These are phyloP conservation scores for Eira barbara DNA, from an alignment of 2,113 vertebrate species.

Conservation along the genomic window DNA sequence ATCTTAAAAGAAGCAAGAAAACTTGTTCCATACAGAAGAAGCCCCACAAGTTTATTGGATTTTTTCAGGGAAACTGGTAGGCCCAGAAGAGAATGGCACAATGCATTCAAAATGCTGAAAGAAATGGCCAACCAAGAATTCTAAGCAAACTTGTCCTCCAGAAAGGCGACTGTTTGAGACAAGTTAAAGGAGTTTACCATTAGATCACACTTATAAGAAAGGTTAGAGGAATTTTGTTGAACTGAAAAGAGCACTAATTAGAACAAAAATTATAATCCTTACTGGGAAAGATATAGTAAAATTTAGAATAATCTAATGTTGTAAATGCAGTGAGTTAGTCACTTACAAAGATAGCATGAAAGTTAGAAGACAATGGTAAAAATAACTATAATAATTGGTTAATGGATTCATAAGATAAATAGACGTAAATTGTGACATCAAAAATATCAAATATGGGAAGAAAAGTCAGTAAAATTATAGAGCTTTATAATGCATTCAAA, in stretches of 20 bases:
- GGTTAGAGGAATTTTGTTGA: background rate
- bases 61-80: background rate
- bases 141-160: background rate
- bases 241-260: background rate
- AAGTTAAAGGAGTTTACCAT: background rate
- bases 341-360: background rate
- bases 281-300: background rate
- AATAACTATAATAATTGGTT: background rate
- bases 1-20: background rate
- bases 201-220: background rate
- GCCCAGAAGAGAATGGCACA: background rate
- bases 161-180: background rate
- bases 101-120: background rate
- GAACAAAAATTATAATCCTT: background rate
- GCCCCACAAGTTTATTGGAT: background rate
- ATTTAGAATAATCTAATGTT: background rate
- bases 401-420: background rate
- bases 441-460: background rate
- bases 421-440: background rate
- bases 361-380: background rate
- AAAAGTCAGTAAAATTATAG: background rate
- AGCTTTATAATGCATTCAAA: background rate
- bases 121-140: background rate
- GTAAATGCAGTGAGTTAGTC: background rate
- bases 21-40: background rate